A percentile compares a stretch with the other conserved stretches of the same genome.
phyloP scores from a whole-genome alignment of 2,888 invertebrate genomes.

The Corbicula japonica region DNA sequence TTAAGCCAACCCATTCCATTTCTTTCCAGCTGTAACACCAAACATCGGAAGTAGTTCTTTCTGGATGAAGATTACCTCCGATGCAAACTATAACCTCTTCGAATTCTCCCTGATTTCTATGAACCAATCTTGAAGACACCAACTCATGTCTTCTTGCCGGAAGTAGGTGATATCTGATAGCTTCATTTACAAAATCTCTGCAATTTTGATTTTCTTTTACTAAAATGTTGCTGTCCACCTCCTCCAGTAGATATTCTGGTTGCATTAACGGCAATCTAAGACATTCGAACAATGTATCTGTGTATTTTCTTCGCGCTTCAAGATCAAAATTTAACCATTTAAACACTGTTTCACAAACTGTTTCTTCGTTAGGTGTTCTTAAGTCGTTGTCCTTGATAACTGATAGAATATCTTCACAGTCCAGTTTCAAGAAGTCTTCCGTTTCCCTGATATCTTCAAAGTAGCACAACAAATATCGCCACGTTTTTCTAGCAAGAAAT shows the following conservation, averaged over 20 bases:
- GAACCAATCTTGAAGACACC: slow-evolving; percentile 62
- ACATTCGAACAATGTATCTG: slow-evolving; percentile 64
- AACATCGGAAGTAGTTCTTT: slow-evolving; percentile 63
- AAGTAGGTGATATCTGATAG: slow-evolving; percentile 71
- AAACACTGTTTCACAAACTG: slow-evolving; percentile 91
- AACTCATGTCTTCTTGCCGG: slow-evolving; percentile 72
- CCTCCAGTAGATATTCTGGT: slow-evolving; percentile 71
- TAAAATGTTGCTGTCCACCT: slow-evolving; percentile 42
- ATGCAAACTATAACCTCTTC: slow-evolving; percentile 69
- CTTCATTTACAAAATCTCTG: slow-evolving; percentile 66
- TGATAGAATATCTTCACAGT: slow-evolving; percentile 91
- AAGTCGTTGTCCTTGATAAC: slow-evolving; percentile 93
- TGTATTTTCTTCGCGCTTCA: slow-evolving; percentile 86
- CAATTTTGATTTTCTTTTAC: slow-evolving; percentile 52
- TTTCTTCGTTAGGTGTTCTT: slow-evolving; percentile 94
- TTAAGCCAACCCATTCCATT: slow-evolving; percentile 62
- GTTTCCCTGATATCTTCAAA: slow-evolving; percentile 73
- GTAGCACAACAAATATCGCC: slow-evolving; percentile 89
- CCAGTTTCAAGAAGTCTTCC: slow-evolving; percentile 87
- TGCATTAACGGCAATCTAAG: slow-evolving; percentile 74
- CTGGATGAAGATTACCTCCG: slow-evolving; percentile 57
- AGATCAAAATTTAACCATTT: slow-evolving; percentile 90
- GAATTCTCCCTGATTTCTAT: slow-evolving; percentile 63
- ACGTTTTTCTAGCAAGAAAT: slow-evolving; percentile 91
- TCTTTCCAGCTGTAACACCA: slow-evolving; percentile 59